Conservation (phyloP, 2,797 vertebrate species). For the Coregonus sp. region DNA sequence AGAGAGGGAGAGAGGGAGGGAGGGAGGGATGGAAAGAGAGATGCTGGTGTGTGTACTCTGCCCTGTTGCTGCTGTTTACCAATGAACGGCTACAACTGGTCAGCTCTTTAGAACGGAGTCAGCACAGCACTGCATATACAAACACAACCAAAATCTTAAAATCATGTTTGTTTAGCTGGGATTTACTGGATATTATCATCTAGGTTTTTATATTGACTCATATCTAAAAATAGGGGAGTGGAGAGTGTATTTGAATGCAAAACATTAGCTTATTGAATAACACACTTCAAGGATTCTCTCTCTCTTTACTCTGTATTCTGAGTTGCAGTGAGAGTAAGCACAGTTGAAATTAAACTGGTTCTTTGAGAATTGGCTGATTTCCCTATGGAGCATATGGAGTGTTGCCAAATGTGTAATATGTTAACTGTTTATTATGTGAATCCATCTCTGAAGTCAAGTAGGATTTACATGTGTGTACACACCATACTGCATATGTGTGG, state of each 20-base stretch:
- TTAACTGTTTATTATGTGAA: background rate
- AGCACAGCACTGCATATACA: background rate
- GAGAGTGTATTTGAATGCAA: background rate
- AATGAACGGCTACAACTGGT: background rate
- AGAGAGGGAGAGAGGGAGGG: background rate
- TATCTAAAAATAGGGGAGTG: background rate
- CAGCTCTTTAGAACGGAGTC: conserved; percentile 20
- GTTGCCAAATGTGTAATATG: background rate
- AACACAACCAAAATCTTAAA: background rate
- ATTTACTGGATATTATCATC: no score
- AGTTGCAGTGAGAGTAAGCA: background rate
- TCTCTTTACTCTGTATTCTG: background rate
- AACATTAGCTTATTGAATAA: background rate
- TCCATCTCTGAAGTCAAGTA: background rate
- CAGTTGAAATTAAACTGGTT: background rate
- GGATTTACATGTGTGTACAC: conserved; percentile 16
- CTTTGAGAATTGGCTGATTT: conserved; percentile 10
- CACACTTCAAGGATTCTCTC: background rate
- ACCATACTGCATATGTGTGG: conserved; percentile 7
- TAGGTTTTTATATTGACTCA: background rate
- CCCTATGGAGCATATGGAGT: background rate
- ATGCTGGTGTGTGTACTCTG: conserved; percentile 7
- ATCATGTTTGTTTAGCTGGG: no score
- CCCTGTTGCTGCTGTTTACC: background rate
- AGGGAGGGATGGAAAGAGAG: background rate